phyloP scores from a whole-genome alignment of 2,888 invertebrate species.

The Tachystola acroxantha region DNA sequence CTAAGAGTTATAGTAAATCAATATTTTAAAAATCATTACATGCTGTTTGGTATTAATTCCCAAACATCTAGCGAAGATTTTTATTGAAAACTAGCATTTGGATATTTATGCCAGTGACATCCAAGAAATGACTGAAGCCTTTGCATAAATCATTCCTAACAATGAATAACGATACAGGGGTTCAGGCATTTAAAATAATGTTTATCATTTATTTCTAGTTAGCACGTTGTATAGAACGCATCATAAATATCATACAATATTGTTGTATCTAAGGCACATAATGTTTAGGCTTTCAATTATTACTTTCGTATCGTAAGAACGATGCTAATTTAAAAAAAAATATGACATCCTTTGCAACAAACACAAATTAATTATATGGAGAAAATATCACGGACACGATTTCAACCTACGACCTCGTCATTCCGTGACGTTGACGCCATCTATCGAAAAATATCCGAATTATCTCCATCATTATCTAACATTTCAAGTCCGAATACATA shows the following conservation, averaged over 20 bases:
- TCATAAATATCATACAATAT: constrained; percentile 78
- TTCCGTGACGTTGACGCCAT: no score
- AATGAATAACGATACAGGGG: constrained; percentile 49
- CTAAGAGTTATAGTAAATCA: no score
- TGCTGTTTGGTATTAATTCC: no score
- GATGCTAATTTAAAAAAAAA: constrained; percentile 62
- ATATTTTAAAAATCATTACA: no score
- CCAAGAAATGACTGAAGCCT: constrained; percentile 53
- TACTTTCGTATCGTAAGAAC: constrained; percentile 73
- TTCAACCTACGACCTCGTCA: no score
- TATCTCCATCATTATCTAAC: neutral
- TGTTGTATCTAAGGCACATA: constrained; percentile 80
- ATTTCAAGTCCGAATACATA: no score
- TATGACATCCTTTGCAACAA: constrained; percentile 36
- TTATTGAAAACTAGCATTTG: constrained; percentile 12
- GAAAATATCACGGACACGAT: no score
- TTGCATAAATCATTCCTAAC: constrained; percentile 62
- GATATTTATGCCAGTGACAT: constrained; percentile 23
- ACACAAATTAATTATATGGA: constrained; percentile 29
- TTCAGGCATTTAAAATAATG: constrained; percentile 67
- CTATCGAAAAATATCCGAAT: neutral
- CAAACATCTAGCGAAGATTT: no score
- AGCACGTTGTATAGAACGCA: constrained; percentile 78
- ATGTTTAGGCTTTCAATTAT: constrained; percentile 78
- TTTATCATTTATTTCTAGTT: constrained; percentile 73